Percentiles rank a stretch among this genome's conserved stretches.
Evolutionary conservation across 2,888 invertebrate species (phyloP).

Genomic region (Pheosia tremula): DNA sequence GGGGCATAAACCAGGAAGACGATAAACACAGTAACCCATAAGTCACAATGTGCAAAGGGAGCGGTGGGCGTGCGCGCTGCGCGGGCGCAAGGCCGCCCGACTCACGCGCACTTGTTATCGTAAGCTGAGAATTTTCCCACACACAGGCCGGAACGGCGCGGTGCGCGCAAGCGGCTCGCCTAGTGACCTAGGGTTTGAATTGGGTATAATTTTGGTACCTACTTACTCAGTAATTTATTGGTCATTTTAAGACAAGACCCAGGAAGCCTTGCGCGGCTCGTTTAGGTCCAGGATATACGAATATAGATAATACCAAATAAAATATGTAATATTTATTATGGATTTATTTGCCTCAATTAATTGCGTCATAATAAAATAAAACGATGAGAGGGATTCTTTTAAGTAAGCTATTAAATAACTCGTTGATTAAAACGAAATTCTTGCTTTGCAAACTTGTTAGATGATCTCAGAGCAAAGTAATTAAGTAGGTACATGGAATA

Average conservation of each 20-base stretch:
- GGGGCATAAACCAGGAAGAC: background rate
- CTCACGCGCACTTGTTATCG: slow-evolving; percentile 42
- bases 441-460: too few species aligned
- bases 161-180: slow-evolving; percentile 25
- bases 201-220: slow-evolving; percentile 6
- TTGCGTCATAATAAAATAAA: too few species aligned
- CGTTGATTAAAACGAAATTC: too few species aligned
- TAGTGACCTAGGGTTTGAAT: slow-evolving; percentile 36
- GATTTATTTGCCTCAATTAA: too few species aligned
- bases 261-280: too few species aligned
- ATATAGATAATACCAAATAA: too few species aligned
- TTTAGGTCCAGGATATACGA: too few species aligned
- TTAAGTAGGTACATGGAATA: too few species aligned
- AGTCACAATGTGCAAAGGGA: slow-evolving; percentile 15
- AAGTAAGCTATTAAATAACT: too few species aligned
- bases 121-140: slow-evolving; percentile 36
- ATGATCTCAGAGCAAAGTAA: too few species aligned
- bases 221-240: background rate
- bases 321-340: too few species aligned
- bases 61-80: slow-evolving; percentile 34
- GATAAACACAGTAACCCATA: background rate
- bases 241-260: background rate
- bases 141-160: slow-evolving; percentile 31
- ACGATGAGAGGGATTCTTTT: too few species aligned
- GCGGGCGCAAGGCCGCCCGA: slow-evolving; percentile 38